A percentile compares a stretch with the other conserved stretches of the same genome.
phyloP scores from a whole-genome alignment of 2,113 vertebrate species.

The Laticauda colubrina region DNA sequence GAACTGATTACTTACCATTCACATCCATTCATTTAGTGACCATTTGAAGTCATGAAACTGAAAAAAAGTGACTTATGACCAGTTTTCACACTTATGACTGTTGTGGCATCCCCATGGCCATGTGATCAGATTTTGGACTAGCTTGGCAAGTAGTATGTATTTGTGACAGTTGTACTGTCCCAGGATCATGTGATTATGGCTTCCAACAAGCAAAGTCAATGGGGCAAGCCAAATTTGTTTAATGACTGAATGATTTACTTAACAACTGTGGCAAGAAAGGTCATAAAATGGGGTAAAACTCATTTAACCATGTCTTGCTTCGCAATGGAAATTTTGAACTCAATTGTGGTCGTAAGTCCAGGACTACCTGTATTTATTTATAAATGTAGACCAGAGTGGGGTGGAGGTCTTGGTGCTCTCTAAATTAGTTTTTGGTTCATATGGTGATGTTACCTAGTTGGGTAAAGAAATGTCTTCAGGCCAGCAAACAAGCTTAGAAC shows the following conservation, averaged over 20 bases:
- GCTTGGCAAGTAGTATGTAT: neutral
- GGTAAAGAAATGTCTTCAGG: neutral
- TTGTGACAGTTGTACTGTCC: neutral
- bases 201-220: neutral
- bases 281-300: neutral
- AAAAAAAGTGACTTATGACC: neutral
- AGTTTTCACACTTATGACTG: neutral
- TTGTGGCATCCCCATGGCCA: neutral
- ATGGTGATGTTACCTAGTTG: neutral
- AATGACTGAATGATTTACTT: neutral
- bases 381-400: neutral
- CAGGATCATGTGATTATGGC: neutral
- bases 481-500: neutral
- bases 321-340: neutral
- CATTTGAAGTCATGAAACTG: neutral
- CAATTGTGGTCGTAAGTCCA: neutral
- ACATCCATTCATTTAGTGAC: neutral
- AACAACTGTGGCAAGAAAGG: neutral
- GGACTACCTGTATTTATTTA: neutral
- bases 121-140: neutral
- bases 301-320: neutral
- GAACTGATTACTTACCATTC: neutral
- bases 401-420: neutral
- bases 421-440: neutral
- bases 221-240: neutral